Base-by-base conservation (phyloP, 1,140 invertebrate genomes). In the Apocrypta bakeri region DNA sequence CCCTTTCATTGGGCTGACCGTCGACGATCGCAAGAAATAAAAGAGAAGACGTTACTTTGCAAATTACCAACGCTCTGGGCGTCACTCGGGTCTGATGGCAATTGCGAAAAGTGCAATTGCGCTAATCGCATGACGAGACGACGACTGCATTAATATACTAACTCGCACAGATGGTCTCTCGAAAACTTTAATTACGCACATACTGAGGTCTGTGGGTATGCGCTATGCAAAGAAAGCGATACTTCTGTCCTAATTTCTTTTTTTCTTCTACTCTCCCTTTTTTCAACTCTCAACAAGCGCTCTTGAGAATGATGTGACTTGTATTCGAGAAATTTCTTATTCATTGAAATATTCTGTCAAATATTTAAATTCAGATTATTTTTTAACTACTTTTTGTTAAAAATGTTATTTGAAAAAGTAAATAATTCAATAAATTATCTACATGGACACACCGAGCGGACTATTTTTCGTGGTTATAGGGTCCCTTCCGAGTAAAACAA, bases 91-190 rank as follows among this genome's bases (percentile, higher is more conserved):
- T 25, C 7, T 17, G 24, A 0, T 17, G 63, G 63, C 63, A 37
- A 29, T 21, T 33, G 17, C 27, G 27, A 33, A 71, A 33, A 71
- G 31, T 17, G 31, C 27, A 71, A 71, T 24, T 24, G 71, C 71
- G n/a, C 37, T 73, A 73, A 73, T 73, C 21, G 9, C 17, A 73
- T 42, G 71, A 48, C 71, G 71, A 73, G 37, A 48, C 71, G 71
- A 73, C 71, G 25, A 9, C 68, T 71, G 29, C 24, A 0, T 31
- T 33, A 71, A 71, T 37, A 17, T 37, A 21, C 12, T 61, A 11
- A 11, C 31, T 2, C 24, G 40, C 71, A 8, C 40, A 27, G 37
- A 42, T 56, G 64, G 9, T 71, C 68, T 37, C 31, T 33, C 31
- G 68, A 71, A 71, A 27, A 71, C 37, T 71, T 71, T 37, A 29